These are phyloP conservation scores for Crocallis elinguaria DNA, from an alignment of 2,888 invertebrate genomes.

Conservation along the genomic window DNA sequence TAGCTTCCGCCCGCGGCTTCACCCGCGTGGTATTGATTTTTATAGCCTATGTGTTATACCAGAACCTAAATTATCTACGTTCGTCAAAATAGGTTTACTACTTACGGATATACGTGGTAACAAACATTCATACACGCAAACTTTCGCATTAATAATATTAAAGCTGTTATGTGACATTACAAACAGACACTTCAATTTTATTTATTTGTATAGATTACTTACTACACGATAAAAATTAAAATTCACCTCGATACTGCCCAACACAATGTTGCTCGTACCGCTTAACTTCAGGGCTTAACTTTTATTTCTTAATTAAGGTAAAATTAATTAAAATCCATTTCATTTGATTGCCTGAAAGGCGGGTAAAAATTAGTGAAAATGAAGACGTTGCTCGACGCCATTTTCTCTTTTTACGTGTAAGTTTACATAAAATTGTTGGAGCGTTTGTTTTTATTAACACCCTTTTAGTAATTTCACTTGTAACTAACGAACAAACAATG, in stretches of 20 bases:
- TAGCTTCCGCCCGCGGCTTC: too few relatives aligned
- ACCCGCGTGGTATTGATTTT: too few relatives aligned
- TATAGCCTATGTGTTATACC: too few relatives aligned
- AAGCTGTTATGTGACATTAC: too few relatives aligned
- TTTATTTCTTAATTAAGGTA: constrained; percentile 8
- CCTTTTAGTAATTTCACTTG: too few relatives aligned
- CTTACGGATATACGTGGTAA: too few relatives aligned
- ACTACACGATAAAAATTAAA: neutral
- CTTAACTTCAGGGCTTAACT: constrained; percentile 1
- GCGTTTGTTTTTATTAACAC: neutral
- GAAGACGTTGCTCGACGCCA: neutral
- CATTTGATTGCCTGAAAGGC: neutral
- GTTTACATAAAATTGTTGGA: neutral
- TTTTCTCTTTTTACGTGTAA: neutral
- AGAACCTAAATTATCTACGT: too few relatives aligned
- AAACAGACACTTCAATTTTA: too few relatives aligned
- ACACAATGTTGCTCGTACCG: neutral
- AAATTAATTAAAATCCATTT: neutral
- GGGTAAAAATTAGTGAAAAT: neutral
- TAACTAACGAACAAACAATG: too few relatives aligned
- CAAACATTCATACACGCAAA: too few relatives aligned
- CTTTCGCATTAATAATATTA: too few relatives aligned
- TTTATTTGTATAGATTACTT: neutral
- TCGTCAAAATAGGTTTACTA: too few relatives aligned
- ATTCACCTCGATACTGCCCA: neutral